Evolutionary conservation across 1,140 invertebrate genomes (phyloP), one percentile per base, ranked within the genome.

Genomic region (Drosophila nigrodunni): DNA sequence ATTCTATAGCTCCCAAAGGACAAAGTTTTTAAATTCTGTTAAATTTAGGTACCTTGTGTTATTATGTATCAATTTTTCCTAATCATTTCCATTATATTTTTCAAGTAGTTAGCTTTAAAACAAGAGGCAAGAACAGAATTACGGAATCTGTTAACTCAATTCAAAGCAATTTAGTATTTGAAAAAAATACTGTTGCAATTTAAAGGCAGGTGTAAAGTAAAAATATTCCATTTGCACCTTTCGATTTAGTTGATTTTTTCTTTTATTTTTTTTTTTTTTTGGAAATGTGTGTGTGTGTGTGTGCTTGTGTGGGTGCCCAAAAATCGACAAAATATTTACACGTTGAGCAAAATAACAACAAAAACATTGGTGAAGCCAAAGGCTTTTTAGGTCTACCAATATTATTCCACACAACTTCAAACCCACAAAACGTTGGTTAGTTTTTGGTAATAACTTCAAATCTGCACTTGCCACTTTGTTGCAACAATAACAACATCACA

Each of bases 401-500:
- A 91, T 92, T 92, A 91, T 90, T 91, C 90, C 90, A 91, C 90
- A 92, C 90, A 92, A 92, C 90, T 92, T 92, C 86, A 91, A 91
- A 88, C 88, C 90, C 90, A 91, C 90, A 92, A 92, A 90, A 92
- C 91, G 90, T 87, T 92, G 90, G 90, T 92, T 92, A 91, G 90
- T 91, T 92, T 92, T 90, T 88, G 87, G 87, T 91, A 91, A 91
- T 91, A 91, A 91, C 89, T 87, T 86, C 86, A 91, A 91, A 91
- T 91, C 90, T 91, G 90, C 86, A 91, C 85, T 91, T 91, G 89
- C 90, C 90, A 91, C 82, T 87, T 87, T 87, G 77, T 73, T 79
- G 75, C 73, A 69, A 60, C 61, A 58, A 7, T 52, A 65, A 8
- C 57, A 61, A 43, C 25, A 61, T 35, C 37, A 4, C 47, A 50